These are phyloP conservation scores for Aleadryas rufinucha DNA, from an alignment of 2,113 vertebrate species.

Conservation along the genomic window DNA sequence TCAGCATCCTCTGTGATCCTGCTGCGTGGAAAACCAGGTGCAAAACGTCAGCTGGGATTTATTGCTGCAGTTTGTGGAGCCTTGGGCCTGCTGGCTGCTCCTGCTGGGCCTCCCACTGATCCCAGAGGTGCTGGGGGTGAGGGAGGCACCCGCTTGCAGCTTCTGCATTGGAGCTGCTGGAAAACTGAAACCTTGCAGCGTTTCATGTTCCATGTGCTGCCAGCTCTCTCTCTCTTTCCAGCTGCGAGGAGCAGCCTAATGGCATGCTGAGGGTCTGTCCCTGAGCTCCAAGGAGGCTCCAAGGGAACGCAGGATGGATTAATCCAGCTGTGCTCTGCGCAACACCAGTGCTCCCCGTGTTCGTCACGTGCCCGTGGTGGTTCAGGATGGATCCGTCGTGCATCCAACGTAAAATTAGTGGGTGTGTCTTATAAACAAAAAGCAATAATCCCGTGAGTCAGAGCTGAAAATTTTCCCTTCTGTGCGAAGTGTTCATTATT, in stretches of 20 bases:
- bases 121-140: background rate
- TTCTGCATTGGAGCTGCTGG: background rate
- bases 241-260: background rate
- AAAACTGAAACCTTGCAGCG: background rate
- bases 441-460: slow-evolving; percentile 51
- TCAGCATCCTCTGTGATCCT: background rate
- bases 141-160: background rate
- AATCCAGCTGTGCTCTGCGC: background rate
- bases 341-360: background rate
- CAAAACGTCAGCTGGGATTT: background rate
- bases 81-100: background rate
- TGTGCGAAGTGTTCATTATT: slow-evolving; percentile 40
- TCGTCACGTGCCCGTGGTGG: background rate
- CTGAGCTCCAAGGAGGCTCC: background rate
- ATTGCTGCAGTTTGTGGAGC: background rate
- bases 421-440: slow-evolving; percentile 64
- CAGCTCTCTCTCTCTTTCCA: background rate
- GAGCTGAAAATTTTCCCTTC: background rate
- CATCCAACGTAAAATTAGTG: background rate
- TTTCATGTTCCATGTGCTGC: rapidly evolving
- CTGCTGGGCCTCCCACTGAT: background rate
- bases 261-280: background rate
- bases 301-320: background rate
- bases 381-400: background rate
- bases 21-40: background rate